Conservation (phyloP, 2,113 vertebrate genomes). For the Pseudorectes ferrugineus region DNA sequence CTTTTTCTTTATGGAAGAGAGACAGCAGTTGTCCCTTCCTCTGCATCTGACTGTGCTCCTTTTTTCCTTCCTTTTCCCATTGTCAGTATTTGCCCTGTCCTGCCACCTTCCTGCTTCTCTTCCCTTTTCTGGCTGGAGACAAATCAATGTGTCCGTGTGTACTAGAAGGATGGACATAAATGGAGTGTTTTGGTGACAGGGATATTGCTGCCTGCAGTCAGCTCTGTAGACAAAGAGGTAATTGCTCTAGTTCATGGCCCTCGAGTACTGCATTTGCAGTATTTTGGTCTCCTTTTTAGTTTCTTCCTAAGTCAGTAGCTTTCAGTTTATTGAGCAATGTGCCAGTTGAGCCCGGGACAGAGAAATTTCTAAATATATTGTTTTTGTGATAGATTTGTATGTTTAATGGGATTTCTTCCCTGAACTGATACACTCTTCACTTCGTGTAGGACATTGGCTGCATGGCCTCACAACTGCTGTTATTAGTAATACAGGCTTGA, state of each 20-base stretch:
- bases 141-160: not conserved
- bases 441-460: not conserved
- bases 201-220: not conserved
- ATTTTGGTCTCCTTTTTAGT: not conserved
- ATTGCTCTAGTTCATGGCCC: not conserved
- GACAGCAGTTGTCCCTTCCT: not conserved
- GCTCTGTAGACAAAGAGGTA: not conserved
- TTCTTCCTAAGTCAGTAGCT: not conserved
- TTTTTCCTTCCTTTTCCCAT: conserved; percentile 9
- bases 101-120: not conserved
- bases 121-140: not conserved
- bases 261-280: not conserved
- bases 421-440: not conserved
- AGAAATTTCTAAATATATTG: not conserved
- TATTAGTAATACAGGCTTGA: not conserved
- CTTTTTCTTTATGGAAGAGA: not conserved
- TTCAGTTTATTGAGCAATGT: not conserved
- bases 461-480: not conserved
- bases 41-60: not conserved
- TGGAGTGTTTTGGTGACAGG: not conserved
- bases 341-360: not conserved
- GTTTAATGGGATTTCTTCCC: not conserved
- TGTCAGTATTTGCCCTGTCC: not conserved
- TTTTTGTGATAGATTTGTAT: not conserved
- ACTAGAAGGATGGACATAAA: not conserved